Base-by-base conservation (phyloP, 2,113 vertebrate species). In the Corydoras sp. region DNA sequence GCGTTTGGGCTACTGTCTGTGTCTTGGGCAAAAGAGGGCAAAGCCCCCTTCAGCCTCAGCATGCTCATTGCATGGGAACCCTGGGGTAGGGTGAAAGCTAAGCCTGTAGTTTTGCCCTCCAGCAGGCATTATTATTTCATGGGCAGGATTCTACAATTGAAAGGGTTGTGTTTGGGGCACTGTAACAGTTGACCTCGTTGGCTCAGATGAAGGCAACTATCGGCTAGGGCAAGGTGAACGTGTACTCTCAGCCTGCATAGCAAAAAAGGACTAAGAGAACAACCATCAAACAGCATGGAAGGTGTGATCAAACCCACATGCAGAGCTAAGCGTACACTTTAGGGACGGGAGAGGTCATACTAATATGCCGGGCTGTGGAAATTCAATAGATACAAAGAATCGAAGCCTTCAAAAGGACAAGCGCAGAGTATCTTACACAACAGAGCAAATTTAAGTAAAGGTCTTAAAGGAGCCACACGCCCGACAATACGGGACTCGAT, bases 91-190 rank as follows among this genome's bases (percentile, higher is more conserved):
- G 8, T 14, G 51, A 43, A 75, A 15, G 30, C 7, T 77, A 75
- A 79, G 64, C 75, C 77, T 71, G n/a, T 32, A 64, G 58, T 32
- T 43, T 48, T 65, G 76, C 77, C 81, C 81, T 85, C 75, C 75
- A 68, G 84, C 79, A 82, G 84, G 81, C 83, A 84, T 85, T 77
- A 84, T 83, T 83, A 82, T 86, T 81, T 86, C 86, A 85, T 79
- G 84, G 82, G 83, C 83, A 86, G 83, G 85, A 85, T 83, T 85
- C 78, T 83, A 79, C 69, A 67, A 82, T 81, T 83, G 81, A 81
- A 84, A 86, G 75, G 32, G 81, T 82, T 81, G 86, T 88, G 86
- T 86, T 85, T 80, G 77, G 12, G 62, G 62, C 61, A 78, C 85
- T 88, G 80, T 77, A 85, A 83, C 83, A 72, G 80, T 82, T 87